These are phyloP conservation scores for Pheosia gnoma DNA, from an alignment of 2,888 invertebrate genomes.

Conservation along the genomic window DNA sequence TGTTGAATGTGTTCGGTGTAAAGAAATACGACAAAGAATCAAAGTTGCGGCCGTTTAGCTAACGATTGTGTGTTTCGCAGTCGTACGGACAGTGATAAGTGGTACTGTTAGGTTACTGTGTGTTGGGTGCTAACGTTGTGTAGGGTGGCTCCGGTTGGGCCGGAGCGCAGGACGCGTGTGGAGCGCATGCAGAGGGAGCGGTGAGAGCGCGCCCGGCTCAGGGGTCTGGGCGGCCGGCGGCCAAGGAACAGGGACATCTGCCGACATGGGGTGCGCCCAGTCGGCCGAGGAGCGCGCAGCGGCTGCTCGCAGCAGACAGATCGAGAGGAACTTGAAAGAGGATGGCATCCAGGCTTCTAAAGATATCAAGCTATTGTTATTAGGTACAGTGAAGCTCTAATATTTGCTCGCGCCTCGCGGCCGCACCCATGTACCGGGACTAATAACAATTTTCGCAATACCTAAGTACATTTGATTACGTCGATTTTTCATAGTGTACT, in stretches of 20 bases:
- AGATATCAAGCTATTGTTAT: conserved; percentile 98
- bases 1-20: conserved; percentile 63
- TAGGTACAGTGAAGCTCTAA: conserved; percentile 88
- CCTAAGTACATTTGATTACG: conserved; percentile 18
- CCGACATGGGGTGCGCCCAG: conserved; percentile 99
- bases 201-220: conserved; percentile 85
- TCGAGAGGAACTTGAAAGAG: conserved; percentile 99
- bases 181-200: conserved; percentile 84
- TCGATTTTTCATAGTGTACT: conserved; percentile 20
- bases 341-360: conserved; percentile 99
- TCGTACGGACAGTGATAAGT: conserved; percentile 68
- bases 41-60: conserved; percentile 43
- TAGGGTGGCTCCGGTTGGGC: conserved; percentile 77
- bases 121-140: conserved; percentile 74
- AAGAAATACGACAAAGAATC: conserved; percentile 50
- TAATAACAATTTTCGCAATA: conserved; percentile 34
- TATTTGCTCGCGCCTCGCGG: conserved; percentile 42
- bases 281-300: conserved; percentile 99
- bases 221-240: conserved; percentile 81
- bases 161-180: conserved; percentile 76
- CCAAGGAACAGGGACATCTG: conserved; percentile 78
- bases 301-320: conserved; percentile 97
- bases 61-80: conserved; percentile 45
- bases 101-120: conserved; percentile 76
- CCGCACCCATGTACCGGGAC: conserved; percentile 71